phyloP scores from a whole-genome alignment of 2,113 vertebrate species.

The Eolophus roseicapilla region DNA sequence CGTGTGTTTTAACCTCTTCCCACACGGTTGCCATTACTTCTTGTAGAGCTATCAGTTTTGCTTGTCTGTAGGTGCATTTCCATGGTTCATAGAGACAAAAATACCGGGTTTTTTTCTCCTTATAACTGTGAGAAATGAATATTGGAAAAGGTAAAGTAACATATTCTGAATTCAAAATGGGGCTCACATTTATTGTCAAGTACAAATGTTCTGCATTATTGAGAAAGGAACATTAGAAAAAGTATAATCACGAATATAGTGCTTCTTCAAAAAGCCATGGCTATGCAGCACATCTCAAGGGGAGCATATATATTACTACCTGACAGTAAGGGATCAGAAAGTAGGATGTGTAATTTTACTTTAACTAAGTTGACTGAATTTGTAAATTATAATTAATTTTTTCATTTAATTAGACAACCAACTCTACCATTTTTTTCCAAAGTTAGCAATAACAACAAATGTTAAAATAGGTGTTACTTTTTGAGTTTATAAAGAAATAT shows the following conservation, averaged over 20 bases:
- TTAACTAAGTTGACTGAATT: not conserved
- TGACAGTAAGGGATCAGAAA: not conserved
- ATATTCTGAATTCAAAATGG: not conserved
- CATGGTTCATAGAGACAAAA: not conserved
- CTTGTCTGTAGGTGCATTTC: not conserved
- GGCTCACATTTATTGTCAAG: accelerated
- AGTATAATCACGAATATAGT: not conserved
- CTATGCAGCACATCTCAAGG: not conserved
- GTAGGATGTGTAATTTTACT: not conserved
- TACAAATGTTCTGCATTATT: not conserved
- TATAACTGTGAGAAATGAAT: not conserved
- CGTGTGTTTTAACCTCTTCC: not conserved
- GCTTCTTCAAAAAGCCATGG: not conserved
- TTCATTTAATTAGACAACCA: not conserved
- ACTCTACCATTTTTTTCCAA: not conserved
- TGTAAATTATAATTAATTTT: not conserved
- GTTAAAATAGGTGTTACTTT: not conserved
- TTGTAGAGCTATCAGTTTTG: not conserved
- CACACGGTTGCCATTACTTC: not conserved
- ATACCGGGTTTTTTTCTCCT: not conserved
- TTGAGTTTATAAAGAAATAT: not conserved
- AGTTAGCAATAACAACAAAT: not conserved
- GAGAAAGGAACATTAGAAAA: not conserved
- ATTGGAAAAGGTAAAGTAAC: not conserved
- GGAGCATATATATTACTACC: not conserved